phyloP scores from a whole-genome alignment of 2,797 vertebrate species.

The Taeniopygia guttata region DNA sequence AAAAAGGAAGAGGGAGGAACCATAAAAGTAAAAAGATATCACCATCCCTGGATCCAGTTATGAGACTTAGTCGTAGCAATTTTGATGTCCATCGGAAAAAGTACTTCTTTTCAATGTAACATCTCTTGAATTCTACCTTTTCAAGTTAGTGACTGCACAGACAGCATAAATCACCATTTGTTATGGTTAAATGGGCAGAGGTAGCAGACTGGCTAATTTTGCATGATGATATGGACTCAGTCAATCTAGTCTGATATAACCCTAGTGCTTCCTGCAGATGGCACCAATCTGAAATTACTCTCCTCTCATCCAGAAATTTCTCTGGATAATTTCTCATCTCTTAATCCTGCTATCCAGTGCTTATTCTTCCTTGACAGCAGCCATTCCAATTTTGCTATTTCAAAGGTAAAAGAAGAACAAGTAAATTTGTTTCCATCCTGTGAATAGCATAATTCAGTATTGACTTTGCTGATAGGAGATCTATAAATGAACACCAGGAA shows the following conservation, averaged over 20 bases:
- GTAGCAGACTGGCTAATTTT: not conserved
- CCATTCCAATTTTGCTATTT: not conserved
- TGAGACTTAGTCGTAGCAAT: too few relatives aligned
- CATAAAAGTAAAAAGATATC: too few relatives aligned
- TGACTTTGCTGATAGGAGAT: not conserved
- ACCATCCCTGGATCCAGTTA: too few relatives aligned
- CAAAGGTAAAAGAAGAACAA: not conserved
- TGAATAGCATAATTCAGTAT: not conserved
- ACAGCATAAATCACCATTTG: not conserved
- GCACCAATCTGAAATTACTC: not conserved
- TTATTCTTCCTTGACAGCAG: not conserved
- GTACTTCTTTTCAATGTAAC: not conserved
- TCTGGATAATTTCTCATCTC: not conserved
- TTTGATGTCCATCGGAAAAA: too few relatives aligned
- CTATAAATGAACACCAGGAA: not conserved
- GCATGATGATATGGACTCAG: not conserved
- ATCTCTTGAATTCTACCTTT: not conserved
- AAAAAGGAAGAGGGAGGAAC: too few relatives aligned
- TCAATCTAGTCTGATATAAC: not conserved
- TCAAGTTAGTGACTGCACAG: not conserved
- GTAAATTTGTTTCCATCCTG: not conserved
- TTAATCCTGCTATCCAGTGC: not conserved
- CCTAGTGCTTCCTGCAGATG: not conserved
- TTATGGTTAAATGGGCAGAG: not conserved
- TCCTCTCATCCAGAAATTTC: not conserved